Conservation (phyloP, 2,113 vertebrate genomes). For the Megaptera novaeangliae region DNA sequence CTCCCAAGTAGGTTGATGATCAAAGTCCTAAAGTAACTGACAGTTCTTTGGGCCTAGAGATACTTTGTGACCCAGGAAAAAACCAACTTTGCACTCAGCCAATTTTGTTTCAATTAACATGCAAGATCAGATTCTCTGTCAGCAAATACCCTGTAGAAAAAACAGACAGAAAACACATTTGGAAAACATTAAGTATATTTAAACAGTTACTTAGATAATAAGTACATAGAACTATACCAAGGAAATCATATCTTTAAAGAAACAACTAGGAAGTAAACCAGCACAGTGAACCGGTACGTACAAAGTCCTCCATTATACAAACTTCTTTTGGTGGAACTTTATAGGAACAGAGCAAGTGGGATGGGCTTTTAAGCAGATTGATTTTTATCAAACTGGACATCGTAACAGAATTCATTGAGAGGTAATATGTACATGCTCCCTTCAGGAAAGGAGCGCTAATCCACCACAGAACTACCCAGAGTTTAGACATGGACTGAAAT, state of each 20-base stretch:
- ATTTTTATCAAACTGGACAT: not conserved
- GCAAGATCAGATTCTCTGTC: not conserved
- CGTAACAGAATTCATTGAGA: not conserved
- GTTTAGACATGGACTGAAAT: not conserved
- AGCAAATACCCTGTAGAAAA: conserved; percentile 22
- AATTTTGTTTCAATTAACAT: not conserved
- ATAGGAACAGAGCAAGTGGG: not conserved
- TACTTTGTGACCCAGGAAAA: not conserved
- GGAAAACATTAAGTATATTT: not conserved
- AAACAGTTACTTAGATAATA: conserved; percentile 7
- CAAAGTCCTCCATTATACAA: not conserved
- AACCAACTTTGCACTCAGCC: not conserved
- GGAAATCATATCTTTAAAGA: not conserved
- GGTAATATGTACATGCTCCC: not conserved
- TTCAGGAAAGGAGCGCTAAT: not conserved
- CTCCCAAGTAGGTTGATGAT: not conserved
- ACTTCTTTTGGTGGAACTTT: not conserved
- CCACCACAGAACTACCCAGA: not conserved
- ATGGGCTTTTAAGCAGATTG: not conserved
- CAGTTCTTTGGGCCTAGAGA: not conserved
- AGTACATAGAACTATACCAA: not conserved
- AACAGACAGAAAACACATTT: not conserved
- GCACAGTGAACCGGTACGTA: not conserved
- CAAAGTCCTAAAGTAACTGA: not conserved
- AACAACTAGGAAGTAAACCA: not conserved